Percentiles rank a stretch among this genome's conserved stretches.
Evolutionary conservation across 2,888 invertebrate species (phyloP).

Genomic region (Melikaiella ostensackeni): DNA sequence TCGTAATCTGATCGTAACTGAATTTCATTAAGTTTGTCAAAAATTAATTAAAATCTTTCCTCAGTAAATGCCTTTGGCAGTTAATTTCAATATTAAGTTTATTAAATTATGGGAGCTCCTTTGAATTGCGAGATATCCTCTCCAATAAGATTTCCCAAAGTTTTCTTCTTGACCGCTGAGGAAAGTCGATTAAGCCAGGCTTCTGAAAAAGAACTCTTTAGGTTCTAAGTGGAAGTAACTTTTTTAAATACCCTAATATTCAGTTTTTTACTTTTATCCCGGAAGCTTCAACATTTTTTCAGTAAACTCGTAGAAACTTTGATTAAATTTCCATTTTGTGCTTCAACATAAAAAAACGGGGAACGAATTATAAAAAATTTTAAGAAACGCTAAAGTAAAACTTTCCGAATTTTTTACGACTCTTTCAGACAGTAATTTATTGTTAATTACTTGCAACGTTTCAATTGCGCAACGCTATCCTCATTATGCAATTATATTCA

Average conservation of each 20-base stretch:
- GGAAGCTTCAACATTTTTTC: background rate
- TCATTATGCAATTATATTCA: no score
- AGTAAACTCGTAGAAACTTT: background rate
- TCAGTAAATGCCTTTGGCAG: background rate
- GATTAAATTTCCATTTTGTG: background rate
- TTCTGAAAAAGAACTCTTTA: background rate
- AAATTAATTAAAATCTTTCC: background rate
- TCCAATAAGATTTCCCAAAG: background rate
- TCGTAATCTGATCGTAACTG: background rate
- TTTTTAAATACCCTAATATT: background rate
- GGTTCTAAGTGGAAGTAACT: background rate
- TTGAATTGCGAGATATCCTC: background rate
- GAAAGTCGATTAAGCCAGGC: constrained; percentile 1
- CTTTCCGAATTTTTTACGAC: no score
- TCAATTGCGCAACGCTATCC: no score
- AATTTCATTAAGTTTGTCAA: background rate
- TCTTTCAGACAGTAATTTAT: no score
- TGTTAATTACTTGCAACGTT: no score
- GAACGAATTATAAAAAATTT: no score
- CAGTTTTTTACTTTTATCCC: background rate
- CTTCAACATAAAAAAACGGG: no score
- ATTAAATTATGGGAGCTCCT: background rate
- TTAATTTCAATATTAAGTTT: background rate
- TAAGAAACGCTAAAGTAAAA: no score
- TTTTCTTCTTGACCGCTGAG: background rate